Percentiles rank a stretch among this genome's conserved stretches.
Evolutionary conservation across 1,140 invertebrate species (phyloP).

Genomic region (Dermatophagoides farinae): DNA sequence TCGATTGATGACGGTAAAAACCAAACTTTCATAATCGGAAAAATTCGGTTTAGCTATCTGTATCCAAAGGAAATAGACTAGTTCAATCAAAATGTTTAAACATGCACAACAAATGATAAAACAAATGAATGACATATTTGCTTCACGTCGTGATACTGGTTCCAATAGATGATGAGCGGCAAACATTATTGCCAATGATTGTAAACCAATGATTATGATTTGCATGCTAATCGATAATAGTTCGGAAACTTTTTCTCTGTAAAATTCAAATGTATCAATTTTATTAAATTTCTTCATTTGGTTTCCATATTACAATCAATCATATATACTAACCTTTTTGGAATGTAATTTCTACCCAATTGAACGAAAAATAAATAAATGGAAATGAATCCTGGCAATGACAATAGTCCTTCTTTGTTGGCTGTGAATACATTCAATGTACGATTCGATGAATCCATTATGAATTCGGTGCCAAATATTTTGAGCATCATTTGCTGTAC

Average conservation of each 20-base stretch:
- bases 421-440: constrained; percentile 42
- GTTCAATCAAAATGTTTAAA: constrained; percentile 34
- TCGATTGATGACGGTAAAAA: constrained; percentile 35
- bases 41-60: constrained; percentile 5
- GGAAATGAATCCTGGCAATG: constrained; percentile 56
- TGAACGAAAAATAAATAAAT: constrained; percentile 53
- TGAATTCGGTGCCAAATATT: constrained; percentile 38
- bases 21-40: constrained; percentile 5
- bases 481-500: constrained; percentile 47
- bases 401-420: constrained; percentile 73
- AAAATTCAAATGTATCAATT: constrained; percentile 15
- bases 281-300: neutral
- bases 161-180: constrained; percentile 30
- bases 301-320: no score
- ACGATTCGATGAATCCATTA: constrained; percentile 36
- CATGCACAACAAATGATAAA: constrained; percentile 36
- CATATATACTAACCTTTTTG: constrained; percentile 18
- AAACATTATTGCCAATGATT: constrained; percentile 31
- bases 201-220: constrained; percentile 26
- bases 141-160: constrained; percentile 42
- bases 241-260: constrained; percentile 9
- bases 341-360: constrained; percentile 38
- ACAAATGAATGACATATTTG: constrained; percentile 49
- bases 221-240: constrained; percentile 23
- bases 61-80: constrained; percentile 21